phyloP scores from a whole-genome alignment of 2,888 invertebrate genomes.

The Xestoiulus laeticollis region DNA sequence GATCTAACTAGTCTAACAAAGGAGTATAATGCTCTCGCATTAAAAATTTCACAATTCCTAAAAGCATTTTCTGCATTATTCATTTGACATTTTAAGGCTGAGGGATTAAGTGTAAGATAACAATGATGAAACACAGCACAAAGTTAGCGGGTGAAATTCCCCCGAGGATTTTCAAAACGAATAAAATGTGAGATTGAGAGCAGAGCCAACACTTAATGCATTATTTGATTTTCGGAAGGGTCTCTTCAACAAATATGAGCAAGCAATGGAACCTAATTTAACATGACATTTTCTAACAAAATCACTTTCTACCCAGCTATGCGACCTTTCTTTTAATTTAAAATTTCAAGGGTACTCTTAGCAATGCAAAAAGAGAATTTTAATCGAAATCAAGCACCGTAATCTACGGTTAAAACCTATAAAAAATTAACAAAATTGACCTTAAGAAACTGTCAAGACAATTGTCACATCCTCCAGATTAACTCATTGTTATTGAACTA shows the following conservation, averaged over 20 bases:
- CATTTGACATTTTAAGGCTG: slow-evolving; percentile 5
- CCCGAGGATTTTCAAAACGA: background rate
- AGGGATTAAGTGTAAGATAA: background rate
- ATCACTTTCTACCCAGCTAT: too few relatives aligned
- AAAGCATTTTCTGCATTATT: slow-evolving; percentile 33
- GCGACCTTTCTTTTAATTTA: too few relatives aligned
- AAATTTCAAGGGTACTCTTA: too few relatives aligned
- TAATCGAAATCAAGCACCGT: too few relatives aligned
- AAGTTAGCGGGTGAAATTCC: background rate
- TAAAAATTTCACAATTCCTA: background rate
- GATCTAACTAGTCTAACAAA: slow-evolving; percentile 1
- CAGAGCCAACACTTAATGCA: background rate
- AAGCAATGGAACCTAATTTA: background rate
- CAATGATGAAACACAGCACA: background rate
- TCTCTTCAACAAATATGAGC: background rate
- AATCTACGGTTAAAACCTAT: too few relatives aligned
- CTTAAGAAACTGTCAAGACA: too few relatives aligned
- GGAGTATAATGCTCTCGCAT: background rate
- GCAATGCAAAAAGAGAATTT: too few relatives aligned
- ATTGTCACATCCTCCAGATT: too few relatives aligned
- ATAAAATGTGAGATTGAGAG: background rate
- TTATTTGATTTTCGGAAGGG: background rate
- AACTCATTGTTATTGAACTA: too few relatives aligned
- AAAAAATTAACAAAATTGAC: too few relatives aligned
- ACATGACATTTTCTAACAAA: background rate